Conservation (phyloP, 2,113 vertebrate genomes). For the Percopsis transmontana region DNA sequence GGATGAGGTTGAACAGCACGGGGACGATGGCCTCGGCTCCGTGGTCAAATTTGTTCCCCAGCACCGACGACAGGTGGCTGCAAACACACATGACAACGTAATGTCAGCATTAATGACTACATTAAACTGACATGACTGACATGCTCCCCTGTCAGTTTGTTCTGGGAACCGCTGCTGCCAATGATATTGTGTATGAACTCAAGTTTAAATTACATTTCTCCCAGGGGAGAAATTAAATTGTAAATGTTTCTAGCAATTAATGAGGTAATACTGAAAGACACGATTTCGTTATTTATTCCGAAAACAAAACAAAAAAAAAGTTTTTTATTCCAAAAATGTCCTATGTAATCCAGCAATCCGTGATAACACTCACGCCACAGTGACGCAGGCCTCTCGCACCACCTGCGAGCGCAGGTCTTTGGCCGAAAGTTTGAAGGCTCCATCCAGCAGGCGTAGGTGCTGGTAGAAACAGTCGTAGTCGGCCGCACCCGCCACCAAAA, state of each 20-base stretch:
- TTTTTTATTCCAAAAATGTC: too few species aligned
- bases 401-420: constrained; percentile 97
- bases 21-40: constrained; percentile 96
- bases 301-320: too few species aligned
- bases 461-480: constrained; percentile 95
- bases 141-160: too few species aligned
- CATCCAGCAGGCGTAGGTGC: constrained; percentile 91
- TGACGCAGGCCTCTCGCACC: constrained; percentile 95
- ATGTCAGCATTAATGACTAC: neutral
- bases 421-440: constrained; percentile 95
- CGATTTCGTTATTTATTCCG: too few species aligned
- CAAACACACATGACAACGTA: neutral
- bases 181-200: too few species aligned
- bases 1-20: constrained; percentile 96
- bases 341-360: too few species aligned
- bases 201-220: too few species aligned
- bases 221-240: too few species aligned
- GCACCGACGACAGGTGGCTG: constrained; percentile 89
- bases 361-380: constrained; percentile 89
- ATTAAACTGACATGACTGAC: neutral
- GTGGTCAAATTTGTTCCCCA: constrained; percentile 97
- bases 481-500: constrained; percentile 91
- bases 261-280: too few species aligned
- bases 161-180: too few species aligned
- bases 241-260: too few species aligned